Percentiles rank a stretch among this genome's conserved stretches.
These are phyloP conservation scores for Periphyllus acericola DNA, from an alignment of 2,888 invertebrate species.

Conservation along the genomic window DNA sequence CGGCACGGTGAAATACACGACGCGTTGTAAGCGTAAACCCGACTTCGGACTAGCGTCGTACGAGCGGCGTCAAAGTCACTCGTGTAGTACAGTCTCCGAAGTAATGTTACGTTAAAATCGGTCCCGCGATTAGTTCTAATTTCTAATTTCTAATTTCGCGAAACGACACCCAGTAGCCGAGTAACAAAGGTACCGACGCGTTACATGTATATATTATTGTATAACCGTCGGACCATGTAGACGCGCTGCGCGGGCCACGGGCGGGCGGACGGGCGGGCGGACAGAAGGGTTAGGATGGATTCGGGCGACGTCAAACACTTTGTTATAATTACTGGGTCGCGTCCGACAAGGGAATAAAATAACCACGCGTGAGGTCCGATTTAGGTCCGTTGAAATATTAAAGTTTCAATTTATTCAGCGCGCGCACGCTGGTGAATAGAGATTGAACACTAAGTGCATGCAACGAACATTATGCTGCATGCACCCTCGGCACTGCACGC, in stretches of 20 bases:
- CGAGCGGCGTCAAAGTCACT: neutral
- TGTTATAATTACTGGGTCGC: conserved; percentile 4
- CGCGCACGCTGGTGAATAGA: conserved; percentile 33
- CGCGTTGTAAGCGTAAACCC: too few relatives aligned
- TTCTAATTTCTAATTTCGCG: neutral
- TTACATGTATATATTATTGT: too few relatives aligned
- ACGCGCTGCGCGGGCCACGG: neutral
- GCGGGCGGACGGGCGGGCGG: neutral
- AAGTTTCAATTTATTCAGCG: conserved; percentile 39
- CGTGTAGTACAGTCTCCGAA: too few relatives aligned
- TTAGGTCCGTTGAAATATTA: conserved; percentile 42
- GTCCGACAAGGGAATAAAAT: conserved; percentile 5
- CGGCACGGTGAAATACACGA: too few relatives aligned
- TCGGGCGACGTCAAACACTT: neutral
- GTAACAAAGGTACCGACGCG: neutral
- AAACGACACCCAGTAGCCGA: neutral
- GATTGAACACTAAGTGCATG: conserved; percentile 50
- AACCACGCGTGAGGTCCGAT: neutral
- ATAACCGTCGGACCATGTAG: neutral
- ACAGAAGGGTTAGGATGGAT: neutral
- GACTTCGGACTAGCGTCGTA: neutral
- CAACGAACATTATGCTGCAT: neutral
- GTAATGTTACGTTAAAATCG: neutral
- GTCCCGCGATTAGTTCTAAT: neutral
- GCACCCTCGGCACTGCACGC: too few relatives aligned